Percentiles rank a stretch among this genome's conserved stretches.
These are phyloP conservation scores for Sipha flava DNA, from an alignment of 1,140 invertebrate species.

Conservation along the genomic window DNA sequence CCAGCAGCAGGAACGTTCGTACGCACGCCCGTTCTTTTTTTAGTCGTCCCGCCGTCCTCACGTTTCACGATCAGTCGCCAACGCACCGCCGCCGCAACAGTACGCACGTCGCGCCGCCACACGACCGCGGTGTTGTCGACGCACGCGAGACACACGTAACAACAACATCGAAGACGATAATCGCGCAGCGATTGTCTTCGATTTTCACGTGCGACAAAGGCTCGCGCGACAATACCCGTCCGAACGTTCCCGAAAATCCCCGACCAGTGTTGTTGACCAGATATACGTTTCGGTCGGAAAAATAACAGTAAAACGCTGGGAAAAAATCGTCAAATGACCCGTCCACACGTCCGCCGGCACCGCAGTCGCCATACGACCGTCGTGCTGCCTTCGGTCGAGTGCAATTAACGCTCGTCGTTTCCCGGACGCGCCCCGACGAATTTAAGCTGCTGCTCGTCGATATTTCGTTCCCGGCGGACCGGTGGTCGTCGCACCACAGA, in stretches of 20 bases:
- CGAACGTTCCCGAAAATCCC: too few relatives aligned
- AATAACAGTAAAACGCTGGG: not conserved
- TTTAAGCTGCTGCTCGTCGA: too few relatives aligned
- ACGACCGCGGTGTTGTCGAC: too few relatives aligned
- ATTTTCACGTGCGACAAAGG: too few relatives aligned
- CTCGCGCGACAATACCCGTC: too few relatives aligned
- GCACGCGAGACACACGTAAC: too few relatives aligned
- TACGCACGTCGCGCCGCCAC: not conserved
- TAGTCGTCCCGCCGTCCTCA: constrained; percentile 23
- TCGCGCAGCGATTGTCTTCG: too few relatives aligned
- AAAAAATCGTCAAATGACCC: not conserved
- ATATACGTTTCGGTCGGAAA: too few relatives aligned
- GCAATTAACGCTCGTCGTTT: not conserved
- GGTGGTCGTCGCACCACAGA: too few relatives aligned
- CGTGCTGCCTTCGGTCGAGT: not conserved
- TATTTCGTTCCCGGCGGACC: not conserved
- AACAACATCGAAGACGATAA: too few relatives aligned
- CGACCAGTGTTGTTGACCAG: too few relatives aligned
- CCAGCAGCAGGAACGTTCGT: constrained; percentile 6
- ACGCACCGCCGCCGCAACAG: not conserved
- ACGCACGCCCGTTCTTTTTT: constrained; percentile 31
- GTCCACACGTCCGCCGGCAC: not conserved
- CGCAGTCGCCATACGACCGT: not conserved
- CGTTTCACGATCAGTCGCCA: constrained; percentile 18
- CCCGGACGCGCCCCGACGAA: too few relatives aligned